Conservation (phyloP, 2,113 vertebrate genomes). For the Panthera uncia region DNA sequence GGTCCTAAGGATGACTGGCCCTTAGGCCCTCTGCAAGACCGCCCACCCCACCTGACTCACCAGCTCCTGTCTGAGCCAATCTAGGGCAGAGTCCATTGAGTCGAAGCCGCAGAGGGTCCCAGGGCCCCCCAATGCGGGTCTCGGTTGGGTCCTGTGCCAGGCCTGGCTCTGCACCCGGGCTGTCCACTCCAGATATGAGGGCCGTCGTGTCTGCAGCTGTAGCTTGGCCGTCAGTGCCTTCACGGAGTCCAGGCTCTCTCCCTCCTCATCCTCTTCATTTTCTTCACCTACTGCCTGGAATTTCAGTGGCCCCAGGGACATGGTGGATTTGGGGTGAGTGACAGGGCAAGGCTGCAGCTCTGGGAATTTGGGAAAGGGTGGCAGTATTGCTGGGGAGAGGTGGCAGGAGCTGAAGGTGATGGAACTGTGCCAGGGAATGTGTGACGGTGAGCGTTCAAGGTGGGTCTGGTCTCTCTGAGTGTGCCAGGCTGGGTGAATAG, state of each 20-base stretch:
- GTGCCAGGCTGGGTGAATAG: slow-evolving; percentile 17
- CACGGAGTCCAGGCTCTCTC: slow-evolving; percentile 89
- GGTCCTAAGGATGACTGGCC: background rate
- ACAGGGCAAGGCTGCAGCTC: background rate
- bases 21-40: background rate
- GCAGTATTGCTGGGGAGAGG: background rate
- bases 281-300: slow-evolving; percentile 89
- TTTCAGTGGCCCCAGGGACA: slow-evolving; percentile 83
- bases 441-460: background rate
- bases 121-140: background rate
- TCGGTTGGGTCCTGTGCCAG: slow-evolving; percentile 79
- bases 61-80: slow-evolving; percentile 93
- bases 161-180: slow-evolving; percentile 88
- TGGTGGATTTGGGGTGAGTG: background rate
- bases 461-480: background rate
- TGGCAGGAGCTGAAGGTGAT: background rate
- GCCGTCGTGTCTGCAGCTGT: slow-evolving; percentile 93
- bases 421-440: background rate
- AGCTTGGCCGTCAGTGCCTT: slow-evolving; percentile 94
- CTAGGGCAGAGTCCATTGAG: slow-evolving; percentile 89
- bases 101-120: slow-evolving; percentile 90
- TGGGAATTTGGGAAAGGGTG: background rate
- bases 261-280: slow-evolving; percentile 79
- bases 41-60: slow-evolving; percentile 84
- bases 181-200: slow-evolving; percentile 95